Base-by-base conservation (phyloP, 2,888 invertebrate genomes). In the Cryptus viduatorius region DNA sequence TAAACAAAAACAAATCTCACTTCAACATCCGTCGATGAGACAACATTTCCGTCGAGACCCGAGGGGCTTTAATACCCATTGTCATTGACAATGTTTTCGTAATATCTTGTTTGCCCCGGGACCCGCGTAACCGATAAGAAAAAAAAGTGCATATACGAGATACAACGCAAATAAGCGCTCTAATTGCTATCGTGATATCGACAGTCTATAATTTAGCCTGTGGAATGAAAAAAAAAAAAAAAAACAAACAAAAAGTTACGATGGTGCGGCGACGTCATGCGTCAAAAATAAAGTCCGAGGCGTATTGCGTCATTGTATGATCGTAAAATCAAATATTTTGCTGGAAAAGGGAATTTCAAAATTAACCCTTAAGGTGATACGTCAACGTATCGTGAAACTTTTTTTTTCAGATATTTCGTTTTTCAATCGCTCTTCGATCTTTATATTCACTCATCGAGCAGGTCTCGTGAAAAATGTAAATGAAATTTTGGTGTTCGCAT, bases 141-240 rank as follows among this genome's bases (percentile, higher is more conserved):
- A 24, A 59, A 59, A 59, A 37, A 37, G 24, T 7, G 59, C 12
- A 1, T 29, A 59, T 4, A 24, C 29, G 59, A 3, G 59, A 53
- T 53, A 16, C 53, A 59, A 29, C 8, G 16, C 37, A 31, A 69
- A 69, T 12, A 16, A 69, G 29, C 50, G 69, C 19, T 68, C 14
- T 50, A 50, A 69, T 50, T 50, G 59, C 59, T 24, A 29, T 8
- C 59, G 59, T 12, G 29, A 59, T 24, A 29, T 29, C 59, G 29
- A 50, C 46, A 37, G 5, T 53, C 5, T 29, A 8, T 31, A 29
- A 31, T 31, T 50, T 5, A 16, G 16, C 50, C 31, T 4, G 37
- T 37, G 1, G 7, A 37, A 16, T 48, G 50, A 4, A 48, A 31
- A 53, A 50, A 48, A 71, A 71, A 37, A 31, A 50, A 53, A 50